Evolutionary conservation across 2,888 invertebrate species (phyloP).

Genomic region (Antheraea assamensis): DNA sequence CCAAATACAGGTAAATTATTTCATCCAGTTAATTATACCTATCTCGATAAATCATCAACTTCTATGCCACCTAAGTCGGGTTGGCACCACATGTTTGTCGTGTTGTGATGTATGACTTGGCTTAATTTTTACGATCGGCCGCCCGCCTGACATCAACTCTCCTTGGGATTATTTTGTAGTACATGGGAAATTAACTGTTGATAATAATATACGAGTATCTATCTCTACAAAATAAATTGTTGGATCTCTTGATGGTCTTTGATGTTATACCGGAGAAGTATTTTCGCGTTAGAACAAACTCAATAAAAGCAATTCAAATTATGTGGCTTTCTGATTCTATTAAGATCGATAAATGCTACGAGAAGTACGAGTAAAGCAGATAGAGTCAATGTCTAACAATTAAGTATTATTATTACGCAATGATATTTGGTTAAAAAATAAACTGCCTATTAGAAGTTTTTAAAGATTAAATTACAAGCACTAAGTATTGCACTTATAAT

Average conservation of each 20-base stretch:
- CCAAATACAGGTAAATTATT: conserved; percentile 86
- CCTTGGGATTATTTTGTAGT: too few species aligned
- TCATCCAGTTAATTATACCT: neutral
- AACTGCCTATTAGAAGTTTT: neutral
- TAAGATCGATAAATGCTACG: neutral
- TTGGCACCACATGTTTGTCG: too few species aligned
- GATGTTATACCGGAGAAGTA: neutral
- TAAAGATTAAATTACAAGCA: too few species aligned
- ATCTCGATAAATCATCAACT: neutral
- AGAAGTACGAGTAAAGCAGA: neutral
- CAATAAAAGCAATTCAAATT: neutral
- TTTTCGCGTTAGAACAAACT: neutral
- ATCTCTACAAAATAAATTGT: too few species aligned
- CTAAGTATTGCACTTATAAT: neutral
- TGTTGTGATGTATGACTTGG: too few species aligned
- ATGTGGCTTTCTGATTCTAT: neutral
- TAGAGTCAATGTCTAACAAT: neutral
- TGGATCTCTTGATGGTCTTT: neutral
- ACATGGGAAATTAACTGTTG: too few species aligned
- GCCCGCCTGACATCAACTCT: too few species aligned
- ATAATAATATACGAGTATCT: too few species aligned
- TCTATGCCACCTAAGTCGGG: too few species aligned
- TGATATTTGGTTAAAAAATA: neutral
- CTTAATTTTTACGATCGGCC: too few species aligned
- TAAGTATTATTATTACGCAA: neutral